phyloP scores from a whole-genome alignment of 2,113 vertebrate species.

The Puffinus mauretanicus region DNA sequence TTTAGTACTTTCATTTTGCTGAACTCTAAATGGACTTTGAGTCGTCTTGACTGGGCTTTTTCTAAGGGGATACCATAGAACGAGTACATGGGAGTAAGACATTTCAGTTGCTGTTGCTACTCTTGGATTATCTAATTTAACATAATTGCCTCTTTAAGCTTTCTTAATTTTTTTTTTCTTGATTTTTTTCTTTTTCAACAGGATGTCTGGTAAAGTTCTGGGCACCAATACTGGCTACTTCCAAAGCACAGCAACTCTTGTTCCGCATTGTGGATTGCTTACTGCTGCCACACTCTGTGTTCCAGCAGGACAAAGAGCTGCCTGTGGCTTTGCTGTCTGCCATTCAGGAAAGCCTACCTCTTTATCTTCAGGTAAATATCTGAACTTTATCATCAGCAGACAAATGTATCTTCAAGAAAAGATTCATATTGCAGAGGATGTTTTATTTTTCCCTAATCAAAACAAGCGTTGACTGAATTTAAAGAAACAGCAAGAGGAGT shows the following conservation, averaged over 20 bases:
- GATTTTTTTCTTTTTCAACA: slow-evolving; percentile 48
- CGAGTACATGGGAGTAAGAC: neutral
- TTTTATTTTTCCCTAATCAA: neutral
- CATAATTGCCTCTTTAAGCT: neutral
- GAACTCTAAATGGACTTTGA: neutral
- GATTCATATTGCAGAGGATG: neutral
- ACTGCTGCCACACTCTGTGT: slow-evolving; percentile 86
- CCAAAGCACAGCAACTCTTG: slow-evolving; percentile 90
- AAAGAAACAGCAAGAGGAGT: neutral
- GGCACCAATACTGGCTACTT: slow-evolving; percentile 89
- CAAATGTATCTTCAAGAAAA: neutral
- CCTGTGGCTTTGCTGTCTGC: slow-evolving; percentile 77
- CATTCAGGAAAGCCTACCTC: slow-evolving; percentile 85
- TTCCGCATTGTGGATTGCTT: slow-evolving; percentile 91
- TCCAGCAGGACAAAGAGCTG: slow-evolving; percentile 88
- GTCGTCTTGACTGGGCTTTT: neutral
- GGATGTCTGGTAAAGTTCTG: slow-evolving; percentile 93
- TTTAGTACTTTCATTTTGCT: neutral
- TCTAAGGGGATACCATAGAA: neutral
- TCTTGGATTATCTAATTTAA: neutral
- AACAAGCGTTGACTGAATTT: neutral
- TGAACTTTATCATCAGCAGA: neutral
- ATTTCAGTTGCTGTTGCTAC: neutral
- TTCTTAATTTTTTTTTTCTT: neutral
- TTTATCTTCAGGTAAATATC: slow-evolving; percentile 88